Conservation (phyloP, 2,888 invertebrate species). For the Lithophane ornitopus region DNA sequence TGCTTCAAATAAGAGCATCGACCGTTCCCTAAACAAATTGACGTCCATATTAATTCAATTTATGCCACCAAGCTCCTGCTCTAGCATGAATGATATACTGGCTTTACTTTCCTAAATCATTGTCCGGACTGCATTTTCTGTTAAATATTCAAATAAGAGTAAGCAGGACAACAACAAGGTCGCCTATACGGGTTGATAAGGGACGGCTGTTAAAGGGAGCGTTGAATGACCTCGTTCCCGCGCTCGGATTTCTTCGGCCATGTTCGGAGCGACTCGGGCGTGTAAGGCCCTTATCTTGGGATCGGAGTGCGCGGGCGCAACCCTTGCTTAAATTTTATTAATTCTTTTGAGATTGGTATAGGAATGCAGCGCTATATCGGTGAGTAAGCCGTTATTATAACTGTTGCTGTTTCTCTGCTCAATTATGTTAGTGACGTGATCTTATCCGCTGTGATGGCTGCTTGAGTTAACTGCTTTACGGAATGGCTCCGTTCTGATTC, state of each 20-base stretch:
- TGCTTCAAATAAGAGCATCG: slow-evolving; percentile 72
- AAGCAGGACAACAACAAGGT: slow-evolving; percentile 74
- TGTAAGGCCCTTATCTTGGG: slow-evolving; percentile 80
- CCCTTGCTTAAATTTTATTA: slow-evolving; percentile 71
- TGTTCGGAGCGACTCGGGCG: slow-evolving; percentile 78
- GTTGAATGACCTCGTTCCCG: slow-evolving; percentile 81
- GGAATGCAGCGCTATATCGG: slow-evolving; percentile 68
- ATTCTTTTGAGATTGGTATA: slow-evolving; percentile 62
- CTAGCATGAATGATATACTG: slow-evolving; percentile 76
- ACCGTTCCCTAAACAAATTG: slow-evolving; percentile 77
- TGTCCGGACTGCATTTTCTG: slow-evolving; percentile 77
- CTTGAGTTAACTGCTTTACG: slow-evolving; percentile 50
- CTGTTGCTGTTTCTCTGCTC: slow-evolving; percentile 67
- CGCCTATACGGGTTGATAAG: slow-evolving; percentile 76
- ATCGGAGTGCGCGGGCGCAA: slow-evolving; percentile 86
- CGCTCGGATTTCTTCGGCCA: slow-evolving; percentile 79
- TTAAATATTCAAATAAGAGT: slow-evolving; percentile 81
- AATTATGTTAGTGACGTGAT: slow-evolving; percentile 69
- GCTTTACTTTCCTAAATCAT: slow-evolving; percentile 83
- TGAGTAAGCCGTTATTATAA: slow-evolving; percentile 68
- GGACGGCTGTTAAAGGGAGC: slow-evolving; percentile 84
- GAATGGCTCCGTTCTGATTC: slow-evolving; percentile 63
- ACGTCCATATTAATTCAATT: slow-evolving; percentile 84
- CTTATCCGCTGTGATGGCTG: slow-evolving; percentile 64
- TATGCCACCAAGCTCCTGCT: slow-evolving; percentile 73